phyloP scores from a whole-genome alignment of 2,888 invertebrate species.

The Stramonita haemastoma region DNA sequence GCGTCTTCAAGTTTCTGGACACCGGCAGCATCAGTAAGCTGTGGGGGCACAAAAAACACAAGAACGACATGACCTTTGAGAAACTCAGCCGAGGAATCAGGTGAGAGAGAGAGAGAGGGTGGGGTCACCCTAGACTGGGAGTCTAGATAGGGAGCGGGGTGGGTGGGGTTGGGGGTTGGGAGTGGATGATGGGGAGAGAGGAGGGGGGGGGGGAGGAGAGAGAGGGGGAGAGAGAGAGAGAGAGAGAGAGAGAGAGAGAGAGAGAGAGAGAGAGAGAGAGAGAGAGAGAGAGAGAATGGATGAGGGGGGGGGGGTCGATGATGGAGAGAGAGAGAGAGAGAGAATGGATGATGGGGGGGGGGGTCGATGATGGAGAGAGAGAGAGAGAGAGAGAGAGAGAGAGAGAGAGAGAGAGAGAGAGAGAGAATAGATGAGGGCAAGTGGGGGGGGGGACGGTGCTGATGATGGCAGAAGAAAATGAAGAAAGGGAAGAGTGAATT shows the following conservation, averaged over 20 bases:
- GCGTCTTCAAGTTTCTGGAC: constrained; percentile 64
- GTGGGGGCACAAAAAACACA: constrained; percentile 65
- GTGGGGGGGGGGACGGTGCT: too few relatives aligned
- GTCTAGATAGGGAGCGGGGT: not conserved
- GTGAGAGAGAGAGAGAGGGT: constrained; percentile 45
- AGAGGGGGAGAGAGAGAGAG: too few relatives aligned
- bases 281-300: not conserved
- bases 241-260: not conserved
- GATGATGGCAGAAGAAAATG: too few relatives aligned
- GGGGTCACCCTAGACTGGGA: too few relatives aligned
- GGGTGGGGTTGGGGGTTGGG: not conserved
- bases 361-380: too few relatives aligned
- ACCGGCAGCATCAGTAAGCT: constrained; percentile 59
- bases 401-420: constrained; percentile 7
- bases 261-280: not conserved
- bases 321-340: too few relatives aligned
- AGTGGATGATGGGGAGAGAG: too few relatives aligned
- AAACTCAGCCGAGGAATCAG: constrained; percentile 68
- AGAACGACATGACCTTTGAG: constrained; percentile 68
- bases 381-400: not conserved
- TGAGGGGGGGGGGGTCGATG: not conserved
- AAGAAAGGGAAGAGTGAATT: too few relatives aligned
- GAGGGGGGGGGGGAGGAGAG: too few relatives aligned
- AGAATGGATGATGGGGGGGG: too few relatives aligned
- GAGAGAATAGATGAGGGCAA: not conserved